Evolutionary conservation across 2,888 invertebrate genomes (phyloP), one percentile per base, ranked within the genome.

Genomic region (Cosmia trapezina): DNA sequence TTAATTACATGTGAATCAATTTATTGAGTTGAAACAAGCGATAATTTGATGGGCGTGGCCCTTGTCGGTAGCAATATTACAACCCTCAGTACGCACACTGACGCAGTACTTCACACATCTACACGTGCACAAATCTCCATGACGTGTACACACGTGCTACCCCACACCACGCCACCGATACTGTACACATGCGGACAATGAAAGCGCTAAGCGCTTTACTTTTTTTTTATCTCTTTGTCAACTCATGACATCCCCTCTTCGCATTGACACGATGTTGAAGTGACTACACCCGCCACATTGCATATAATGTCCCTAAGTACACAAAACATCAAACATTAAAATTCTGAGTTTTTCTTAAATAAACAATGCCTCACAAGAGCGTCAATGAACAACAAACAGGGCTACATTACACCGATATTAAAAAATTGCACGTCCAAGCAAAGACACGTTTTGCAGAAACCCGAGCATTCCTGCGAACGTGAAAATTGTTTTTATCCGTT

Each of bases 121-220:
- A 87, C 86, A 81, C 79, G 74, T 80, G 78, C 82, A 83, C 80
- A 80, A 76, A 78, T 86, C 78, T 76, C 71, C 73, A 76, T 88
- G 83, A 62, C 43, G 54, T 87, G 90, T 87, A 86, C 83, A 82
- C 89, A 91, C 90, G 89, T 88, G 88, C 89, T 88, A 90, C 93
- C 92, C 93, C 88, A 90, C 85, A 88, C 88, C 83, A 79, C 81
- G 78, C 56, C 60, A 65, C 63, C 51, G 80, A 85, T 87, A 87
- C 85, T 78, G 85, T 79, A 89, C 83, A 86, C 86, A 90, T 90
- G 91, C 91, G 92, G 91, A 94, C 94, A 95, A 94, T 94, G 90
- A 89, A 85, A 89, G 87, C 88, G 87, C 85, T 94, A 95, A 96
- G 94, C 95, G 94, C 93, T 94, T 95, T 95, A 94, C 88, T 93